Base-by-base conservation (phyloP, 2,888 invertebrate genomes). In the Cataglyphis cursor region DNA sequence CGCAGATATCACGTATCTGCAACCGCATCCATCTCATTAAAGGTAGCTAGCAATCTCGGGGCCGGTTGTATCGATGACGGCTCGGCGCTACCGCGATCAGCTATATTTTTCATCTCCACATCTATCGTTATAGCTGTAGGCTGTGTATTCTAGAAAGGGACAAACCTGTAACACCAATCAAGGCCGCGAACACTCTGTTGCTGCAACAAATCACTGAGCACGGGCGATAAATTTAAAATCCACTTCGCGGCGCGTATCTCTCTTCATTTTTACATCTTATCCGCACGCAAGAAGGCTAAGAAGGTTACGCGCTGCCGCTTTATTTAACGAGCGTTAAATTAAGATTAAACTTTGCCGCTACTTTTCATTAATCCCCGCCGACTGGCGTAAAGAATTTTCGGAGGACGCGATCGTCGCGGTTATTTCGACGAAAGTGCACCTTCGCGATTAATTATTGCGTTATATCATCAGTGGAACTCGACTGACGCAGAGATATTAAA, bases 11-110 rank as follows among this genome's bases (percentile, higher is more conserved):
- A 44, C 78, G 44, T 80, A 80, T 70, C 78, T 80, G 78, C 70
- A 80, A 80, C 59, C 70, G 78, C 70, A 80, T 80, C 78, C 78
- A 80, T 80, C 78, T 80, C 68, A 80, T 80, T 80, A 80, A 80
- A 80, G 68, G 78, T 70, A 61, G 68, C 57, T 57, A 68, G 78
- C 70, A 80, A 80, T 80, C 78, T 59, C 44, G 70, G 54, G 35
- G 70, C 70, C 24, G 78, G 70, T 61, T 70, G 70, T 44, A 35
- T 44, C 78, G 78, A 80, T 80, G 78, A 80, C 78, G 78, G 70
- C 57, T 76, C 61, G 44, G 68, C 59, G 78, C 78, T 78, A 78
- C 78, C 44, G 78, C 35, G 68, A 2, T 59, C 68, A 68, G 21
- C 41, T 38, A 38, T n/a, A 76, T 80, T 80, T 70, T 80, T 59